Base-by-base conservation (phyloP, 2,113 vertebrate species). In the Bufo gargarizans region DNA sequence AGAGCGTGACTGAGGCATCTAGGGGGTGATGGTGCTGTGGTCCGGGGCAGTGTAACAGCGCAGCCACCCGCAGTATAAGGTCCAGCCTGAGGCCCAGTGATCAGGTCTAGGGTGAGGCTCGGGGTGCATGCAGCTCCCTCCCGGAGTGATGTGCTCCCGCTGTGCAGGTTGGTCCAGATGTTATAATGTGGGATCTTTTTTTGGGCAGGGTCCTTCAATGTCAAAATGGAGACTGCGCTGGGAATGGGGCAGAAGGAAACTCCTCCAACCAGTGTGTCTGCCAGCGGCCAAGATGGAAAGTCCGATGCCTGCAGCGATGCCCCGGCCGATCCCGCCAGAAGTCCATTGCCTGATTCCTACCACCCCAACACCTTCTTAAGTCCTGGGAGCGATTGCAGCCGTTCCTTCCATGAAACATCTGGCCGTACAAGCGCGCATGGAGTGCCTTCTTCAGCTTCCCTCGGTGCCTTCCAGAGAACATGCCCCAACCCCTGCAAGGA, bases 401-500 rank as follows among this genome's bases (percentile, higher is more conserved):
- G 19, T 22, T 59, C 77, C 7, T 80, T 59, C 55, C 3, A 10
- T 0, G 77, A 56, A 13, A 59, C 53, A 9, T 55, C 55, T 4
- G 55, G 59, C 43, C 77, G 1, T 33, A 78, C 77, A n/a, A 55
- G 50, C 56, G 53, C 17, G 53, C 33, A 80, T 59, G 22, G n/a
- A 7, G 9, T 11, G 9, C 55, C 0, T 22, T 78, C 58, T 53
- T n/a, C 77, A 11, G 45, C 45, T 9, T 16, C 63, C 49, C 16
- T 86, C 11, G 12, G 3, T 13, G 59, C 55, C 72, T 79, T 33
- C 77, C 49, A 63, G 20, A 78, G 47, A 22, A 58, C 77, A 4
- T 56, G 79, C 16, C 13, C 86, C 10, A 53, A 69, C 14, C 55
- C 86, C 6, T 55, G 76, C 49, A 79, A 80, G 14, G 86, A 80